These are phyloP conservation scores for Drosophila pegasa DNA, from an alignment of 2,888 invertebrate species.

Conservation along the genomic window DNA sequence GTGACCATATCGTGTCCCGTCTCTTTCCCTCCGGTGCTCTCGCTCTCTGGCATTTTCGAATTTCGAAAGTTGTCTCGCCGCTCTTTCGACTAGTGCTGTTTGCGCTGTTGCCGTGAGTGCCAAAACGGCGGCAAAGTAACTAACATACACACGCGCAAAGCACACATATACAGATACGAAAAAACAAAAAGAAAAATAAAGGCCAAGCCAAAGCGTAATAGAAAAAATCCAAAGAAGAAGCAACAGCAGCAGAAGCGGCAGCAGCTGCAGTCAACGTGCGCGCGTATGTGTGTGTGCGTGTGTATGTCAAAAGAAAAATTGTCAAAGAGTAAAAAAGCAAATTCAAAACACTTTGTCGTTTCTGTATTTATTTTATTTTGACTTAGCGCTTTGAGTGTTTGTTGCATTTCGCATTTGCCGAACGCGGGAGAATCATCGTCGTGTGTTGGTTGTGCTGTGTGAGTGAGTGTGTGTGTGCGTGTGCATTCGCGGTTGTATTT, in stretches of 20 bases:
- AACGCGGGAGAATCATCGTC: conserved; percentile 39
- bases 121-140: conserved; percentile 79
- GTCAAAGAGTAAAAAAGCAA: conserved; percentile 33
- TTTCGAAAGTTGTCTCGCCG: conserved; percentile 68
- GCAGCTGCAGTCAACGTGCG: conserved; percentile 24
- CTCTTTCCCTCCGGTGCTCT: conserved; percentile 9
- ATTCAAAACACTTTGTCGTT: conserved; percentile 24
- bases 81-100: conserved; percentile 58
- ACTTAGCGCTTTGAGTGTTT: conserved; percentile 13
- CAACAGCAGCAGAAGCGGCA: conserved; percentile 53
- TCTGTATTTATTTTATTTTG: conserved; percentile 24
- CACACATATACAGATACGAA: conserved; percentile 26
- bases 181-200: conserved; percentile 56
- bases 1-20: conserved; percentile 18
- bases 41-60: conserved; percentile 64
- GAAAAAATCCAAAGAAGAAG: conserved; percentile 58
- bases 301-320: conserved; percentile 28
- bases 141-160: conserved; percentile 53
- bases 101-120: conserved; percentile 71
- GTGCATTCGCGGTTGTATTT: conserved; percentile 35
- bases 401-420: conserved; percentile 30
- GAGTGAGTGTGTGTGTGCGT: conserved; percentile 15
- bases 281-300: conserved; percentile 8
- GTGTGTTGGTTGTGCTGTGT: conserved; percentile 11
- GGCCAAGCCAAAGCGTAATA: conserved; percentile 53